These are phyloP conservation scores for Caiman crocodilus DNA, from an alignment of 2,797 vertebrate species.

Conservation along the genomic window DNA sequence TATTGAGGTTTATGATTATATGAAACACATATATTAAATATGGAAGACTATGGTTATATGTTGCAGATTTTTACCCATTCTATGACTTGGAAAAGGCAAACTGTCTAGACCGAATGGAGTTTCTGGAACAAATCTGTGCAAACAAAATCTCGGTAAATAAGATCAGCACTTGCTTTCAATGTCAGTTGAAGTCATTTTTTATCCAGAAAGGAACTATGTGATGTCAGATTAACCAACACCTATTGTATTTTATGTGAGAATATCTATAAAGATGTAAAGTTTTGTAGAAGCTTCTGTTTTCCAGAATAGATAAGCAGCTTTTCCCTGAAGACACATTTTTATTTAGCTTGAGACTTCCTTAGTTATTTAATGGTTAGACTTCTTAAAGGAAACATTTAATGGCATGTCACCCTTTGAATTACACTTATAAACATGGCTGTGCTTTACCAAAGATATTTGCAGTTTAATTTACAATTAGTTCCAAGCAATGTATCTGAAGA, in stretches of 20 bases:
- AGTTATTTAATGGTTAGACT: background rate
- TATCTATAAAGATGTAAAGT: background rate
- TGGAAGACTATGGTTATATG: background rate
- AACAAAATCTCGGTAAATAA: background rate
- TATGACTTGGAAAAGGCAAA: background rate
- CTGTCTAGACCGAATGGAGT: background rate
- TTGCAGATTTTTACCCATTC: background rate
- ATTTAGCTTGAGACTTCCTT: background rate
- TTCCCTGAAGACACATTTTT: background rate
- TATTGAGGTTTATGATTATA: background rate
- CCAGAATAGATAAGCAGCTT: background rate
- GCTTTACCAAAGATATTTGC: background rate
- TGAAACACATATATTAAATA: background rate
- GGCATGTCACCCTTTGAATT: background rate
- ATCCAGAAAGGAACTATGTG: background rate
- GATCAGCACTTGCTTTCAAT: background rate
- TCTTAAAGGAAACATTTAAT: background rate
- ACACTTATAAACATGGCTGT: background rate
- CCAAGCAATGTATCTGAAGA: background rate
- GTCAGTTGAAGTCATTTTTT: background rate
- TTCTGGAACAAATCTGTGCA: background rate
- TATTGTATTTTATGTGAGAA: background rate
- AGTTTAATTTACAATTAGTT: background rate
- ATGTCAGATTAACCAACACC: background rate
- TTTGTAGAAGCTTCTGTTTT: background rate